Evolutionary conservation across 2,888 invertebrate genomes (phyloP).

Genomic region (Dolichomitus sp.): DNA sequence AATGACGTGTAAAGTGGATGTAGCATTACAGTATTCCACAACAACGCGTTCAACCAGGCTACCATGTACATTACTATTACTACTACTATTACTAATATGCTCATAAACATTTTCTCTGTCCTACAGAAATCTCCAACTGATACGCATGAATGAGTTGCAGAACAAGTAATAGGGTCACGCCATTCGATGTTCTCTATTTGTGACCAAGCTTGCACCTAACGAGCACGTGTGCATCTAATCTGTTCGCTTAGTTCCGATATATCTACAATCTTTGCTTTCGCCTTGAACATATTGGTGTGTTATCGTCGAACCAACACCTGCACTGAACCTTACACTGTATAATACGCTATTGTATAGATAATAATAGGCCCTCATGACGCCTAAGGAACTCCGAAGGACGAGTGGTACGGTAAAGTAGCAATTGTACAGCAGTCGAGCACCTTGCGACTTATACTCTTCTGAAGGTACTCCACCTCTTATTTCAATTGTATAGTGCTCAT

Average conservation of each 20-base stretch:
- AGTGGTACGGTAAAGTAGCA: slow-evolving; percentile 15
- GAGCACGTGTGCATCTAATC: slow-evolving; percentile 3
- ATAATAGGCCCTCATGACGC: not conserved
- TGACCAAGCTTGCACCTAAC: not conserved
- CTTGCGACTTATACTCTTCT: slow-evolving; percentile 22
- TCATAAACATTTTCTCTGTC: slow-evolving; percentile 2
- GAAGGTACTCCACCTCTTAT: slow-evolving; percentile 20
- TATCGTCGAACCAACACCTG: slow-evolving; percentile 4
- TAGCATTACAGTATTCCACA: not conserved
- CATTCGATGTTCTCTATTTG: not conserved
- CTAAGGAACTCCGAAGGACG: slow-evolving; percentile 32
- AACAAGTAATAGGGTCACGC: not conserved
- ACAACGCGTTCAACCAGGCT: not conserved
- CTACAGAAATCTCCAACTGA: not conserved
- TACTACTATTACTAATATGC: not conserved
- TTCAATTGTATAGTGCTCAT: not conserved
- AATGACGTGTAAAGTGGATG: not conserved
- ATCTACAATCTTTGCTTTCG: not conserved
- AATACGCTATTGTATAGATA: not conserved
- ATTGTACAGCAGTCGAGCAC: not conserved
- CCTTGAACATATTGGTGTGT: slow-evolving; percentile 4
- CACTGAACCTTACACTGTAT: not conserved
- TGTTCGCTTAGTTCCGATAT: not conserved
- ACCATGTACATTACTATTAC: not conserved
- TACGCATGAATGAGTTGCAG: not conserved